Percentiles rank a stretch among this genome's conserved stretches.
These are phyloP conservation scores for Antheraea mylitta DNA, from an alignment of 1,140 invertebrate genomes.

Conservation along the genomic window DNA sequence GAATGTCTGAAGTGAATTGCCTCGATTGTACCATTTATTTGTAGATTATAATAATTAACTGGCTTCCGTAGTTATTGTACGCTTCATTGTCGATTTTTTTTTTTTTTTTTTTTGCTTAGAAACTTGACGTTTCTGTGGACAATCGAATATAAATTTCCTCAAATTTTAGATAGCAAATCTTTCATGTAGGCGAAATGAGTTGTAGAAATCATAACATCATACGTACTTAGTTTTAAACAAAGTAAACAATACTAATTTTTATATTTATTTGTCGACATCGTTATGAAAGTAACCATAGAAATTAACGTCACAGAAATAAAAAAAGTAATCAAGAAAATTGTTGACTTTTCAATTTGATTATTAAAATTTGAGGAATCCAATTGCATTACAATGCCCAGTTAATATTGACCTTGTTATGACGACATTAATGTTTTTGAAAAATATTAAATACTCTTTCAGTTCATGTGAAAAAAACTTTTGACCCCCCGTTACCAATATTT, in stretches of 20 bases:
- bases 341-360: background rate
- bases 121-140: constrained; percentile 20
- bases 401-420: background rate
- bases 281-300: constrained; percentile 13
- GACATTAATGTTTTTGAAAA: too few species aligned
- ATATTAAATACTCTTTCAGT: too few species aligned
- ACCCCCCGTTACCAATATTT: too few species aligned
- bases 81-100: constrained; percentile 14
- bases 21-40: constrained; percentile 24
- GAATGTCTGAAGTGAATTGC: constrained; percentile 19
- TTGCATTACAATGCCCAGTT: background rate
- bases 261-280: constrained; percentile 14
- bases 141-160: constrained; percentile 17
- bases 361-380: constrained; percentile 5
- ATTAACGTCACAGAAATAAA: background rate
- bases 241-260: background rate
- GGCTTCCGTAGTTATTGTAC: constrained; percentile 37
- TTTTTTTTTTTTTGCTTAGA: constrained; percentile 17
- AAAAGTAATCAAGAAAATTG: background rate
- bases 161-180: constrained; percentile 8
- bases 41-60: constrained; percentile 21
- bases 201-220: too few species aligned
- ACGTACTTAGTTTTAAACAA: too few species aligned
- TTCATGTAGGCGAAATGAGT: too few species aligned
- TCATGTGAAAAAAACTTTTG: too few species aligned